Base-by-base conservation (phyloP, 2,113 vertebrate genomes). In the Hiodon alosoides region DNA sequence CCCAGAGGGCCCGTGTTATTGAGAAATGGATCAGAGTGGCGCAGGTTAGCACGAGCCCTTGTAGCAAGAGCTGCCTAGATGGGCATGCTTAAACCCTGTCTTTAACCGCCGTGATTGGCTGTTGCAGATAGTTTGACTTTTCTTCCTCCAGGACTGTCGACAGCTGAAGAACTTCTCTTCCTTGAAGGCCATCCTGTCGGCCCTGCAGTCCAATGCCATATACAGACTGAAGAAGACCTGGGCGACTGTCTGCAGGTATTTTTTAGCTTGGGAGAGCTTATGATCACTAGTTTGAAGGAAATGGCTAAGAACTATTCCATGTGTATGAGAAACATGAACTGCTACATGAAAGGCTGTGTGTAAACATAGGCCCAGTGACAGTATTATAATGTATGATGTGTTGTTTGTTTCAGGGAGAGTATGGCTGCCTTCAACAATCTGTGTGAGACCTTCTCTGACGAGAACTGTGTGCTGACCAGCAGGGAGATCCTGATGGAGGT, bases 181-280 rank as follows among this genome's bases (percentile, higher is more conserved):
- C 3, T 68, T 96, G 67, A 84, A 87, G 2, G 95, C 95, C 52
- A 92, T 96, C 77, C 89, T 96, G 7, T 96, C 95, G 0, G 94
- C 95, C 2, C 90, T 96, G 69, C 94, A 96, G 82, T 96, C 94
- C 58, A 95, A 93, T 48, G 89, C 95, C 5, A 87, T 96, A 73
- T 94, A 95, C 79, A 85, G 95, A 61, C 90, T 96, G 11, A 96
- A 95, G 81, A 92, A 89, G 78, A 93, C 94, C 59, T 95, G 94
- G 94, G 86, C 89, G 0, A 83, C 90, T 0, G 92, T 96, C 75
- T 89, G 87, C 90, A 91, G 91, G 94, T 95, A 75, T 85, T 84
- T 10, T 53, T 8, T 64, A 14, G n/a, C 50, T 10, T 54, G 69
- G 57, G 5, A 5, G 1, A 11, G 9, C 4, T 31, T 31, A 31